Percentiles rank a stretch among this genome's conserved stretches.
Evolutionary conservation across 2,797 vertebrate species (phyloP).

Genomic region (Triplophysa bombifrons): DNA sequence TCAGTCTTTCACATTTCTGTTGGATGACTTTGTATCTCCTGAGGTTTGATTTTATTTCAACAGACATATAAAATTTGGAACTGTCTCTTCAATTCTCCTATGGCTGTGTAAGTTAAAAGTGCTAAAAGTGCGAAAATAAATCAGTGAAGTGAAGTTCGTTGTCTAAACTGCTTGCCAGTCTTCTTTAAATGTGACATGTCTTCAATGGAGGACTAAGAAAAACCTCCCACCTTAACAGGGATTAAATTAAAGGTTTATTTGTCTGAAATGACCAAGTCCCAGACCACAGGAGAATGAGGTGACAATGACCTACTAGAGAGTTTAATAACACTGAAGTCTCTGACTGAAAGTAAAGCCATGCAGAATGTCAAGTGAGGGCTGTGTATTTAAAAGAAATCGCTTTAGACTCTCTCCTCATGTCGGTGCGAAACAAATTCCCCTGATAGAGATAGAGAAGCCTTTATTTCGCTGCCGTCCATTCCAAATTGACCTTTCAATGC

Average conservation of each 20-base stretch:
- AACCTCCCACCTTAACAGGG: slow-evolving; percentile 3
- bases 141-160: no score
- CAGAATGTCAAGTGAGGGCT: slow-evolving; percentile 49
- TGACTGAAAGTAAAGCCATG: slow-evolving; percentile 38
- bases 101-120: no score
- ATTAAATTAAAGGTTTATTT: slow-evolving; percentile 30
- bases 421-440: slow-evolving; percentile 43
- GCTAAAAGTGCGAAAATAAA: no score
- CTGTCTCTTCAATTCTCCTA: no score
- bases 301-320: slow-evolving; percentile 33
- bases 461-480: slow-evolving; percentile 48
- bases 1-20: no score
- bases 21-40: no score
- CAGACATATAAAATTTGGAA: no score
- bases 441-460: slow-evolving; percentile 34
- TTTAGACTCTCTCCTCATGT: slow-evolving; percentile 18
- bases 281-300: slow-evolving; percentile 31
- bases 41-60: no score
- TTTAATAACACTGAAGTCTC: slow-evolving; percentile 53
- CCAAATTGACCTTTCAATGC: slow-evolving; percentile 55
- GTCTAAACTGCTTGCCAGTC: not conserved
- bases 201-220: not conserved
- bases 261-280: slow-evolving; percentile 24
- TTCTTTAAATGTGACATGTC: not conserved
- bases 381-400: slow-evolving; percentile 43